A percentile compares a stretch with the other conserved stretches of the same genome.
These are phyloP conservation scores for Dendrocincla tyrannina DNA, from an alignment of 2,797 vertebrate species.

Conservation along the genomic window DNA sequence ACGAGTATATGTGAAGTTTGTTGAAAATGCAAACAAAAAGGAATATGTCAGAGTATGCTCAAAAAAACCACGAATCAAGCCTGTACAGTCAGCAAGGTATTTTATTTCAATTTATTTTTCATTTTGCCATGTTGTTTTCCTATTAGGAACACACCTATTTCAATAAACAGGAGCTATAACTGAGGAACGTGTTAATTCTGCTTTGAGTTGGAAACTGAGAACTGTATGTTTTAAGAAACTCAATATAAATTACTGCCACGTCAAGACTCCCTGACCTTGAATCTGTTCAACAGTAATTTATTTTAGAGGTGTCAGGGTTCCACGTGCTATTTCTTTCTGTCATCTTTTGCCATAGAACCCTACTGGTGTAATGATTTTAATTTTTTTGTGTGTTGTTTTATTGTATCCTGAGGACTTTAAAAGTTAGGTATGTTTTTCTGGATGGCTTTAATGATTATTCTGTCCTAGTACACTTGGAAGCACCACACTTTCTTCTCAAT, in stretches of 20 bases:
- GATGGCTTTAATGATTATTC: neutral
- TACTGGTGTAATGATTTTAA: neutral
- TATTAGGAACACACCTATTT: neutral
- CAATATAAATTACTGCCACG: neutral
- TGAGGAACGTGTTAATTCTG: neutral
- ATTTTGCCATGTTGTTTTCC: neutral
- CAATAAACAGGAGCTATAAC: neutral
- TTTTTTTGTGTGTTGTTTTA: neutral
- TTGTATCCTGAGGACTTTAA: neutral
- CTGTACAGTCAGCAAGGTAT: conserved; percentile 91
- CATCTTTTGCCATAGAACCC: neutral
- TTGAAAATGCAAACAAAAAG: conserved; percentile 98
- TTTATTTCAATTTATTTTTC: conserved; percentile 26
- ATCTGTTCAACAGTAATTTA: neutral
- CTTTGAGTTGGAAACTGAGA: neutral
- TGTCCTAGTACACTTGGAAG: neutral
- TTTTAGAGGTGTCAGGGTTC: neutral
- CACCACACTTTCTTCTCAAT: neutral
- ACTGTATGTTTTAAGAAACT: neutral
- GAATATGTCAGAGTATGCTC: conserved; percentile 97
- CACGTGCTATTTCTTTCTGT: neutral
- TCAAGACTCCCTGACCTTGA: neutral
- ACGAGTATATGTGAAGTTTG: conserved; percentile 95
- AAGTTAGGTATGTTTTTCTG: neutral
- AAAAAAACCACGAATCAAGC: conserved; percentile 91